Conservation (phyloP, 2,113 vertebrate genomes). For the Notothenia rossii region DNA sequence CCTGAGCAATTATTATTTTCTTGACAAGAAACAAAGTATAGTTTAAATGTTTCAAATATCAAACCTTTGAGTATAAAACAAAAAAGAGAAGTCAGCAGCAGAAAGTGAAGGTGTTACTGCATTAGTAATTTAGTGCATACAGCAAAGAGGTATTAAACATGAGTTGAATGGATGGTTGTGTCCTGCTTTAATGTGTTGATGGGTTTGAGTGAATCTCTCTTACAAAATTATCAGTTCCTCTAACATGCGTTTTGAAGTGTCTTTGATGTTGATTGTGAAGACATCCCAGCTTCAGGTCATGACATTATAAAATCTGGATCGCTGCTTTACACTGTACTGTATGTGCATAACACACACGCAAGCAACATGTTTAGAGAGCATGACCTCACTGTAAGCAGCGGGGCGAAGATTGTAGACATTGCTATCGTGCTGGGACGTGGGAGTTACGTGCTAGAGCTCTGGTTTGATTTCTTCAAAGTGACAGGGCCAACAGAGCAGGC, state of each 20-base stretch:
- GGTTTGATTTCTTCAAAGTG: slow-evolving; percentile 38
- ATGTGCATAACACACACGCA: not conserved
- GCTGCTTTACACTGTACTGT: not conserved
- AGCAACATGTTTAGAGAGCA: slow-evolving; percentile 11
- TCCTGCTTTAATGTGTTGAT: not conserved
- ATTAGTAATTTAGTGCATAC: not conserved
- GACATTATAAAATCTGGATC: not conserved
- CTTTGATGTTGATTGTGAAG: not conserved
- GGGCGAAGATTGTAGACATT: not conserved
- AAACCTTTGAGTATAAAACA: not conserved
- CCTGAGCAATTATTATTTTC: too few relatives aligned
- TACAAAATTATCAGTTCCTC: not conserved
- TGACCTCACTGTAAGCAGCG: slow-evolving; percentile 15
- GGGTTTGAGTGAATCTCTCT: not conserved
- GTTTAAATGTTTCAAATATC: not conserved
- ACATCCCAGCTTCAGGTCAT: slow-evolving; percentile 2
- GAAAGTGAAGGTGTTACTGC: not conserved
- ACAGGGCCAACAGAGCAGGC: slow-evolving; percentile 29
- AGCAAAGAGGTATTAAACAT: not conserved
- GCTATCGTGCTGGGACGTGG: slow-evolving; percentile 26
- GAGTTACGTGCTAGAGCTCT: slow-evolving; percentile 6
- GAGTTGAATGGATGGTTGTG: not conserved
- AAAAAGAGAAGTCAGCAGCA: not conserved
- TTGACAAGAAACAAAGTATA: not conserved
- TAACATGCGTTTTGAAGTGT: slow-evolving; percentile 4